Conservation (phyloP, 2,113 vertebrate species). For the Gracilinanus agilis region DNA sequence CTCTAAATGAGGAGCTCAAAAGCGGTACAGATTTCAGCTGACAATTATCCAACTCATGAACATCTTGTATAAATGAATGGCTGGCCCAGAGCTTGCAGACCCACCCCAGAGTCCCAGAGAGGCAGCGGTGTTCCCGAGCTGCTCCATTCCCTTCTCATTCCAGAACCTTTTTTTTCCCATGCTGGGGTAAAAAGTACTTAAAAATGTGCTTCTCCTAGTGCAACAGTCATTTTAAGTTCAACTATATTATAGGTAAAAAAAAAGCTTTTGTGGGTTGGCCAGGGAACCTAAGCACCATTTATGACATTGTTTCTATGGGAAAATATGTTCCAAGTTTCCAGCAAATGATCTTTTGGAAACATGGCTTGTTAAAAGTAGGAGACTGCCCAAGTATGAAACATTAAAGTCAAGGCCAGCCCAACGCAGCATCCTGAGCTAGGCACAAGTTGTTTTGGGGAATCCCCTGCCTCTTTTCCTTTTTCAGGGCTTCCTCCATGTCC, state of each 20-base stretch:
- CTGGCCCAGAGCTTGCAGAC: not conserved
- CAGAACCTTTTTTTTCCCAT: not conserved
- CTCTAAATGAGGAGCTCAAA: not conserved
- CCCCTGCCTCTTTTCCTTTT: not conserved
- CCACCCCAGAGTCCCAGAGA: not conserved
- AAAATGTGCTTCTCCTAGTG: not conserved
- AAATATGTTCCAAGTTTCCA: not conserved
- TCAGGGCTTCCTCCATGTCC: not conserved
- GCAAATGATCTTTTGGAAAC: not conserved
- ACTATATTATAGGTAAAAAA: not conserved
- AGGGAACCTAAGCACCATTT: not conserved
- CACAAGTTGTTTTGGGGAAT: not conserved
- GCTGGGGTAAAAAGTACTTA: not conserved
- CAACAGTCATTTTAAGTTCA: not conserved
- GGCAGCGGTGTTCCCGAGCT: not conserved
- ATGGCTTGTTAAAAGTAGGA: not conserved
- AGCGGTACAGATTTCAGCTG: not conserved
- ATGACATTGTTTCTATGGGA: not conserved
- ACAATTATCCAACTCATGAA: conserved; percentile 4
- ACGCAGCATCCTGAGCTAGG: not conserved
- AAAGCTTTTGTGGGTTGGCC: not conserved
- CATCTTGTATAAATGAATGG: not conserved
- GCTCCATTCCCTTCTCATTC: not conserved
- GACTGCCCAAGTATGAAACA: not conserved
- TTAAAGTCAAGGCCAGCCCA: not conserved